phyloP scores from a whole-genome alignment of 2,113 vertebrate species.

The Thalassoma bifasciatum region DNA sequence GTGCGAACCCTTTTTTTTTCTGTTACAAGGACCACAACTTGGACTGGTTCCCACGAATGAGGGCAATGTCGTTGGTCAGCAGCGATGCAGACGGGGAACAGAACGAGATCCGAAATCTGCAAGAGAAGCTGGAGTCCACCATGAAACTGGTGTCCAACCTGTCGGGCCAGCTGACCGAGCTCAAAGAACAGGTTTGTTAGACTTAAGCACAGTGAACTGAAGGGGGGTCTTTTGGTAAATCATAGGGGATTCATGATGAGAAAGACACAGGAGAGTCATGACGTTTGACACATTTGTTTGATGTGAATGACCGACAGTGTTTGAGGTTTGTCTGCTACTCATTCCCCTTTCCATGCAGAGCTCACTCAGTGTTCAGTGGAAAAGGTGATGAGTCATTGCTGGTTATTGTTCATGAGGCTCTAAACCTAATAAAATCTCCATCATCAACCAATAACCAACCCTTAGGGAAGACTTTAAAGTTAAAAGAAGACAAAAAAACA shows the following conservation, averaged over 20 bases:
- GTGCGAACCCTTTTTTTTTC: conserved; percentile 10
- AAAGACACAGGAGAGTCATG: background rate
- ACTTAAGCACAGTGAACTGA: background rate
- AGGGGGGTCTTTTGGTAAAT: background rate
- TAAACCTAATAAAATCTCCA: conserved; percentile 54
- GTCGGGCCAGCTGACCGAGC: conserved; percentile 94
- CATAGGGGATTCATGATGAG: background rate
- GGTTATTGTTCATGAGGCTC: conserved; percentile 39
- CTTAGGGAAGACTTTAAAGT: no score
- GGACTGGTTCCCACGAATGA: conserved; percentile 98
- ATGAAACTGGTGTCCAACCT: conserved; percentile 97
- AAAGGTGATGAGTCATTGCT: conserved; percentile 71
- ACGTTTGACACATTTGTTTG: background rate
- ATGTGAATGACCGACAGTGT: background rate
- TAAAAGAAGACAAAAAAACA: no score
- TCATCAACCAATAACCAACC: conserved; percentile 28
- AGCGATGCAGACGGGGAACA: conserved; percentile 97
- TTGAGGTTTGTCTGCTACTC: conserved; percentile 39
- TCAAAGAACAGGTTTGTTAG: conserved; percentile 94
- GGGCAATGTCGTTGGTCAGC: conserved; percentile 98
- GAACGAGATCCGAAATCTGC: conserved; percentile 95
- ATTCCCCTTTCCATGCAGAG: conserved; percentile 49
- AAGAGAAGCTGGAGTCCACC: conserved; percentile 97
- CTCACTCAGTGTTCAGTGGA: conserved; percentile 61
- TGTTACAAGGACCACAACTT: conserved; percentile 91